Evolutionary conservation across 2,797 vertebrate species (phyloP).

Genomic region (Iguana delicatissima): DNA sequence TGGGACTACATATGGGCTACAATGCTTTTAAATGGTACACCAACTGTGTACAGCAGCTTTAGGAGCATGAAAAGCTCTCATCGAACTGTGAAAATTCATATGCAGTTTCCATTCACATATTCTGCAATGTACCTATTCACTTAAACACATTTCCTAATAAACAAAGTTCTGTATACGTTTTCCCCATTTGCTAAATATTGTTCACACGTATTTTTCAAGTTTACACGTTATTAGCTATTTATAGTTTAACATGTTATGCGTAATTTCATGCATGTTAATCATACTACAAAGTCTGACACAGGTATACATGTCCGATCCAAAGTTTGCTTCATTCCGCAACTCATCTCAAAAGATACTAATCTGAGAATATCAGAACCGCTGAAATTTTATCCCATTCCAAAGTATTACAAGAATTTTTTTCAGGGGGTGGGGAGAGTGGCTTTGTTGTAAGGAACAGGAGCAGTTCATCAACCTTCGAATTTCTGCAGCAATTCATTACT

Average conservation of each 20-base stretch:
- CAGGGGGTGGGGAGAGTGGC: neutral
- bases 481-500: neutral
- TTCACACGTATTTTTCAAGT: neutral
- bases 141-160: neutral
- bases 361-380: too few relatives aligned
- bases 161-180: neutral
- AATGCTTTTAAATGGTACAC: neutral
- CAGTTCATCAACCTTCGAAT: neutral
- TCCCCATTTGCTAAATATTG: neutral
- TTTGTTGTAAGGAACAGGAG: too few relatives aligned
- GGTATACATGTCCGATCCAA: neutral
- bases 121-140: neutral
- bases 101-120: neutral
- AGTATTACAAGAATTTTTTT: too few relatives aligned
- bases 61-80: too few relatives aligned
- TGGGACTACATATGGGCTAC: too few relatives aligned
- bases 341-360: neutral
- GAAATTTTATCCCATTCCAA: too few relatives aligned
- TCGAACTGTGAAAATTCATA: neutral
- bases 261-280: neutral
- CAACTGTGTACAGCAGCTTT: neutral
- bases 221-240: neutral
- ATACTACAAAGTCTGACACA: neutral
- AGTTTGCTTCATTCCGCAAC: neutral
- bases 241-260: neutral